Base-by-base conservation (phyloP, 2,113 vertebrate genomes). In the Proteles cristata region DNA sequence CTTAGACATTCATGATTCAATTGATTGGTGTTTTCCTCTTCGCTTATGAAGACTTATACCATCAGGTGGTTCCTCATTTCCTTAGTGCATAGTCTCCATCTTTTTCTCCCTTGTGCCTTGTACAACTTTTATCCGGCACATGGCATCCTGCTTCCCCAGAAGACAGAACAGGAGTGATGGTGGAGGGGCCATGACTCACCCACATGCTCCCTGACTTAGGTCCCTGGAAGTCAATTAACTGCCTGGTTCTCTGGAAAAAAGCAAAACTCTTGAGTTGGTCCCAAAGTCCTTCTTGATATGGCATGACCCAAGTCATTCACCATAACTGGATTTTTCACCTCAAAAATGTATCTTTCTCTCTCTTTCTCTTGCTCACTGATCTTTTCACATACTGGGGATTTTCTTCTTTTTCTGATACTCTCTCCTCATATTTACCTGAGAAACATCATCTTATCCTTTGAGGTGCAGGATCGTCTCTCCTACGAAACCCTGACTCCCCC, bases 131-230 rank as follows among this genome's bases (percentile, higher is more conserved):
- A 55, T 26, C 80, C 35, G 9, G 50, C 9, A 3, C 1, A 9
- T 1, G 3, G 31, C 21, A 9, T 53, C 61, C 43, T 6, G 12
- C 33, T 48, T 5, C 10, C 23, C 7, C 5, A 77, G 81, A 74
- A n/a, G 48, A 68, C 0, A 28, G 26, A 48, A 6, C 5, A 43
- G 26, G 63, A 35, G 2, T 4, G 31, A 33, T 2, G 23, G 25
- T 8, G 19, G 2, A 15, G 6, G 19, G 12, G 5, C 1, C 21
- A 48, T 15, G 15, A 19, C 7, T 45, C 17, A 14, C 31, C 15
- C 48, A 63, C 2, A 4, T 33, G 26, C 63, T 45, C 15, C 28
- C 55, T 74, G 35, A 66, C 28, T 25, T 33, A 50, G 16, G 26
- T 15, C 17, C 26, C 35, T 50, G 12, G 17, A 84, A 79, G 63